Evolutionary conservation across 2,888 invertebrate genomes (phyloP), one percentile per base, ranked within the genome.

Genomic region (Mythimna lalbum): DNA sequence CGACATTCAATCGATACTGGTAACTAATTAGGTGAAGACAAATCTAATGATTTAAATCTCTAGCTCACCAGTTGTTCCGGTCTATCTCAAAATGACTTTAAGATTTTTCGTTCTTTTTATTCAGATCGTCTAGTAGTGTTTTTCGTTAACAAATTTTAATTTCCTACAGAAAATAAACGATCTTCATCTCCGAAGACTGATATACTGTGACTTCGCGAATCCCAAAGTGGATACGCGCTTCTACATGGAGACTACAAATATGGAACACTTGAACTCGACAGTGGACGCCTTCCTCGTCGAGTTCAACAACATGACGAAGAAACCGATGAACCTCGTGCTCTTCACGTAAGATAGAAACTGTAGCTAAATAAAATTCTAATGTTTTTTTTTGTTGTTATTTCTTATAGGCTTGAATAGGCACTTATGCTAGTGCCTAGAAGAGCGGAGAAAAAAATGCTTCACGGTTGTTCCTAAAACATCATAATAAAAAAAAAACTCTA

Each of bases 171-270:
- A 97, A 97, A 96, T 99, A 62, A 97, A 97, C 2, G 99, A 99
- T 89, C 95, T 96, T 23, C 98, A 99, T 90, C 95, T 99, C 10
- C 97, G 99, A 69, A 98, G 97, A 85, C 95, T 99, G 75, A 97
- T 99, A 73, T 99, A 98, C 92, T 99, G 99, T 90, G 99, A 99
- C 92, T 99, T 99, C 90, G 98, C 98, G 0, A 99, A 99, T 94
- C 98, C 99, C 0, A 99, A 99, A 96, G 98, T 98, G 17, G 99
- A 99, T 88, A 97, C 97, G 17, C 97, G 98, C 47, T 97, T 98
- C 88, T 99, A 99, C 88, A 97, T 98, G 88, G 99, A 99, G 95
- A 98, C 99, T 0, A 93, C 96, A 1, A 98, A 99, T 90, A 96
- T 99, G 89, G 98, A 98, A 55, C 97, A 97, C 80, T 93, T 99